Percentiles rank a stretch among this genome's conserved stretches.
These are phyloP conservation scores for Pristionchus pacificus DNA, from an alignment of 1,140 invertebrate species.

Conservation along the genomic window DNA sequence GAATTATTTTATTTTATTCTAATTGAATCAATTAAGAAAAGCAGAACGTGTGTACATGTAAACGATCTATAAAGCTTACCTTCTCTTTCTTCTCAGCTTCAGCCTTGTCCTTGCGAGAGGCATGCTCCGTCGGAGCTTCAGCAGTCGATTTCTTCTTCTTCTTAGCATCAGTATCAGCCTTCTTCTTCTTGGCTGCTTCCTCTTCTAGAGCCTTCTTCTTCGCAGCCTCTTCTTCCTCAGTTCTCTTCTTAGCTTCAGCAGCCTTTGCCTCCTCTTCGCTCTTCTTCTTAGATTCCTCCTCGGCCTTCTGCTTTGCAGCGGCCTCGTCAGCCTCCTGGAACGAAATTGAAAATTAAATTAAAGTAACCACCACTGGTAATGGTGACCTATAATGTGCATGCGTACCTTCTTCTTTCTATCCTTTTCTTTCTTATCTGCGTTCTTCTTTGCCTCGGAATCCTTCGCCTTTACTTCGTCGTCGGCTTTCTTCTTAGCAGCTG, in stretches of 20 bases:
- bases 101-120: background rate
- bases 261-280: slow-evolving; percentile 2
- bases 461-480: slow-evolving; percentile 7
- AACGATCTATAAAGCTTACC: background rate
- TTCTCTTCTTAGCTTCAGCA: slow-evolving; percentile 13
- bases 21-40: too few species aligned
- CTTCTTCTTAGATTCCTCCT: slow-evolving; percentile 10
- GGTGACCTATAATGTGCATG: too few species aligned
- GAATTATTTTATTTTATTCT: too few species aligned
- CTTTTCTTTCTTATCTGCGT: slow-evolving; percentile 1
- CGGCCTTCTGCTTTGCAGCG: background rate
- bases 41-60: too few species aligned
- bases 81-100: background rate
- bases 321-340: background rate
- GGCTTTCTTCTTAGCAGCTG: background rate
- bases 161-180: background rate
- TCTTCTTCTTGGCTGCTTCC: slow-evolving; percentile 1
- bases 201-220: slow-evolving; percentile 12
- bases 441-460: background rate
- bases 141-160: slow-evolving; percentile 1
- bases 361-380: too few species aligned
- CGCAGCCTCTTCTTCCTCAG: background rate
- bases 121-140: background rate
- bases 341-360: too few species aligned
- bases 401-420: background rate